These are phyloP conservation scores for Leucozona laternaria DNA, from an alignment of 2,888 invertebrate species.

Conservation along the genomic window DNA sequence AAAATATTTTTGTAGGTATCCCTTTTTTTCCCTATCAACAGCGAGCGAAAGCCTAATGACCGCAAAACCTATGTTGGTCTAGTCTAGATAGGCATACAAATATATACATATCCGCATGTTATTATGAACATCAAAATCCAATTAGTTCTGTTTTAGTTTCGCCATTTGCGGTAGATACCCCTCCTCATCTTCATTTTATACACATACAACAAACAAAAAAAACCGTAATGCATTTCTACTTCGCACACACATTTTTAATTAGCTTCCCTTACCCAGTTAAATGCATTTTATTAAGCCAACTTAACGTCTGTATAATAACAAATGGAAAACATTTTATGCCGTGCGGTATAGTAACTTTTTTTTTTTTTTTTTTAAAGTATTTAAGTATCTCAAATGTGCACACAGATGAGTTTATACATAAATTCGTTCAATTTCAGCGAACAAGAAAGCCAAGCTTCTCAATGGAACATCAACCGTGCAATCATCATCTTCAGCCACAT, in stretches of 20 bases:
- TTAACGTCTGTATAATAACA: slow-evolving; percentile 63
- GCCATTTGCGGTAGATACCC: slow-evolving; percentile 8
- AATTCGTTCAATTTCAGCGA: slow-evolving; percentile 84
- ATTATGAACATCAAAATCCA: slow-evolving; percentile 53
- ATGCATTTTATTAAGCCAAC: slow-evolving; percentile 54
- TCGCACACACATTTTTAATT: slow-evolving; percentile 56
- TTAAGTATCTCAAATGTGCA: slow-evolving; percentile 59
- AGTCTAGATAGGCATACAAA: slow-evolving; percentile 43
- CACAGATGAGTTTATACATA: slow-evolving; percentile 79
- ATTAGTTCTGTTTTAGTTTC: slow-evolving; percentile 64
- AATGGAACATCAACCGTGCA: slow-evolving; percentile 80
- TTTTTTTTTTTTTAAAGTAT: slow-evolving; percentile 14
- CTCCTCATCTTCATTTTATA: slow-evolving; percentile 32
- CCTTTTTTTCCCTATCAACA: slow-evolving; percentile 43
- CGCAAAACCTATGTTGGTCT: slow-evolving; percentile 45
- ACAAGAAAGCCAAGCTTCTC: slow-evolving; percentile 84
- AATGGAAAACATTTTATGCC: slow-evolving; percentile 65
- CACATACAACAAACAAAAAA: slow-evolving; percentile 4
- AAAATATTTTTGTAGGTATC: not conserved
- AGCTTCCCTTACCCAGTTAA: slow-evolving; percentile 47
- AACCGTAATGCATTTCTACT: slow-evolving; percentile 47
- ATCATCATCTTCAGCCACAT: slow-evolving; percentile 71
- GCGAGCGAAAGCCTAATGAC: slow-evolving; percentile 60
- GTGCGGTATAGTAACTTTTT: slow-evolving; percentile 53
- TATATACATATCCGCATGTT: slow-evolving; percentile 61